These are phyloP conservation scores for Synanthedon vespiformis DNA, from an alignment of 2,888 invertebrate genomes.

Conservation along the genomic window DNA sequence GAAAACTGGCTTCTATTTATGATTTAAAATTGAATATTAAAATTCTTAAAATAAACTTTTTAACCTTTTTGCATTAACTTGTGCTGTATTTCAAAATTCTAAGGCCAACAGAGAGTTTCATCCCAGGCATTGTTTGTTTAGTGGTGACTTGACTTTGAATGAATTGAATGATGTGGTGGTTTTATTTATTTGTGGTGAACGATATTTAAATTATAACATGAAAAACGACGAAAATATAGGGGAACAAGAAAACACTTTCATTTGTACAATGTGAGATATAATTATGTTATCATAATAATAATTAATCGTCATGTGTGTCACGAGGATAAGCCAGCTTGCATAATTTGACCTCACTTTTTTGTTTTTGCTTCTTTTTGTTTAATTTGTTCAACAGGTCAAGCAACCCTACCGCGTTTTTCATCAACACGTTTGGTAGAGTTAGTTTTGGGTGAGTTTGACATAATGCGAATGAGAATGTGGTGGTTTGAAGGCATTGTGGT, in stretches of 20 bases:
- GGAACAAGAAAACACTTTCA: too few species aligned
- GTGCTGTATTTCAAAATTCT: too few species aligned
- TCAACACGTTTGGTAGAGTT: slow-evolving; percentile 77
- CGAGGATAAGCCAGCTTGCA: slow-evolving; percentile 44
- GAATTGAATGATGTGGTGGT: slow-evolving; percentile 1
- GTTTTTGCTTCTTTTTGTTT: slow-evolving; percentile 63
- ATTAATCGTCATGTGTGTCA: slow-evolving; percentile 36
- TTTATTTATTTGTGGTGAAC: too few species aligned
- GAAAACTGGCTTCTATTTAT: too few species aligned
- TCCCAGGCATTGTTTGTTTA: too few species aligned
- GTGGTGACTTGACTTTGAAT: too few species aligned
- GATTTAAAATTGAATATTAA: too few species aligned
- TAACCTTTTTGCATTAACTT: too few species aligned
- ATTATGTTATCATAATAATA: slow-evolving; percentile 33
- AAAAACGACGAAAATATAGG: too few species aligned
- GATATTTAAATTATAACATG: too few species aligned
- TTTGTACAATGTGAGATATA: background rate
- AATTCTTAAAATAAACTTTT: too few species aligned
- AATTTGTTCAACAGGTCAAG: slow-evolving; percentile 79
- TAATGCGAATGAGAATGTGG: slow-evolving; percentile 61
- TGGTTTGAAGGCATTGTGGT: slow-evolving; percentile 67
- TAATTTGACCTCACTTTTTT: slow-evolving; percentile 39
- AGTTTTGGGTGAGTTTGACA: slow-evolving; percentile 79
- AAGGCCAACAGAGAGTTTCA: too few species aligned
- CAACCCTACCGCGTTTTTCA: slow-evolving; percentile 77